These are phyloP conservation scores for Drosophila birchii DNA, from an alignment of 2,888 invertebrate species.

Conservation along the genomic window DNA sequence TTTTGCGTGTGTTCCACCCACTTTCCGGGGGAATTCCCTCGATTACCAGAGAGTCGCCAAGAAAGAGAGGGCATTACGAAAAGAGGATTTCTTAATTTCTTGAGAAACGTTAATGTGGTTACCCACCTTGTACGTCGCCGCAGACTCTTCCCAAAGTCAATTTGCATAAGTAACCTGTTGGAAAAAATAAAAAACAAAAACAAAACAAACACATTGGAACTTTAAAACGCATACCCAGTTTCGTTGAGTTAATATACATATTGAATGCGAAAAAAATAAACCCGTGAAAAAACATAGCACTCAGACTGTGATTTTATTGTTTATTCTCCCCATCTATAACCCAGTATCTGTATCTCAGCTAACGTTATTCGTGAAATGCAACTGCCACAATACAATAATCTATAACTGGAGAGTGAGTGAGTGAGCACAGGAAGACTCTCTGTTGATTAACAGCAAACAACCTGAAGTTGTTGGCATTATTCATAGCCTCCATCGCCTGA, in stretches of 20 bases:
- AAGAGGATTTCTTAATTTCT: constrained; percentile 38
- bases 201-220: constrained; percentile 9
- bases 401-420: constrained; percentile 21
- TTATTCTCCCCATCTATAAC: constrained; percentile 19
- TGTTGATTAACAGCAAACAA: constrained; percentile 24
- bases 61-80: constrained; percentile 10
- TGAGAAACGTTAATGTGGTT: constrained; percentile 34
- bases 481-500: constrained; percentile 3
- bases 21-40: constrained; percentile 35
- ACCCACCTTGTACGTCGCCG: constrained; percentile 24
- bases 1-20: constrained; percentile 41
- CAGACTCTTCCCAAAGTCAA: constrained; percentile 28
- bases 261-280: constrained; percentile 1
- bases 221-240: constrained; percentile 33
- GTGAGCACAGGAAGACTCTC: constrained; percentile 13
- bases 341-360: constrained; percentile 12
- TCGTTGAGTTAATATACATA: constrained; percentile 15
- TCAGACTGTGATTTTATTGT: constrained; percentile 11
- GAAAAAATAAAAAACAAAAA: not conserved
- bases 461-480: constrained; percentile 7
- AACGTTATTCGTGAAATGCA: constrained; percentile 14
- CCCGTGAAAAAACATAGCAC: not conserved
- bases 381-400: constrained; percentile 15
- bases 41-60: not conserved
- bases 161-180: constrained; percentile 31